Evolutionary conservation across 2,113 vertebrate species (phyloP).

Genomic region (Nematolebias whitei): DNA sequence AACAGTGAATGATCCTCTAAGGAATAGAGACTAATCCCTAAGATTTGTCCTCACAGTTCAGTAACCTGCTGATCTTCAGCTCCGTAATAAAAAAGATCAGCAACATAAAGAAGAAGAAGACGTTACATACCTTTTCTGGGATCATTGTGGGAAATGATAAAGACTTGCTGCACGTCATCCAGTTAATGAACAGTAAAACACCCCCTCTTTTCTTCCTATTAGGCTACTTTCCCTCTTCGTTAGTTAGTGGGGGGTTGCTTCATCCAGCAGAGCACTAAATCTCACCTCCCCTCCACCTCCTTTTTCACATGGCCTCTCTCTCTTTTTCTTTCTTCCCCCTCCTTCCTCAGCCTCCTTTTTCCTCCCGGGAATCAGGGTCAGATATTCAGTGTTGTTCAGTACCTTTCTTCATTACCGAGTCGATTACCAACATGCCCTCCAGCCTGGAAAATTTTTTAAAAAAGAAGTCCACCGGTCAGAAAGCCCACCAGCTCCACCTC

Average conservation of each 20-base stretch:
- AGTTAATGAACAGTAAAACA: slow-evolving; percentile 58
- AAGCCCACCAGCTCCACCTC: slow-evolving; percentile 14
- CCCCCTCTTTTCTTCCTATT: slow-evolving; percentile 66
- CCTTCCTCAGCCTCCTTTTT: slow-evolving; percentile 21
- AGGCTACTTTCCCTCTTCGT: slow-evolving; percentile 71
- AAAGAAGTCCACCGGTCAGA: slow-evolving; percentile 12
- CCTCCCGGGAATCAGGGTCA: slow-evolving; percentile 70
- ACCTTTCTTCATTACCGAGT: slow-evolving; percentile 76
- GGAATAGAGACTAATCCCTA: too few species aligned
- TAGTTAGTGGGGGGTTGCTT: slow-evolving; percentile 79
- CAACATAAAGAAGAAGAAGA: slow-evolving; percentile 8
- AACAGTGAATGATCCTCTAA: too few species aligned
- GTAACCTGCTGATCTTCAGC: slow-evolving; percentile 56
- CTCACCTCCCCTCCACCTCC: slow-evolving; percentile 69
- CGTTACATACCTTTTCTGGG: slow-evolving; percentile 67
- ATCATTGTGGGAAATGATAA: slow-evolving; percentile 66
- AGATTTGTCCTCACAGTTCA: not conserved
- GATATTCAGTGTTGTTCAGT: slow-evolving; percentile 73
- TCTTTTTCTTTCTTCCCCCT: slow-evolving; percentile 8
- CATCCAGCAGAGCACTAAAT: slow-evolving; percentile 78
- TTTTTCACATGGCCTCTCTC: slow-evolving; percentile 65
- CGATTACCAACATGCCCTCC: slow-evolving; percentile 70
- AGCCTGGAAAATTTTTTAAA: slow-evolving; percentile 32
- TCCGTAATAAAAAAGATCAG: slow-evolving; percentile 28
- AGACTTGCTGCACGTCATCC: slow-evolving; percentile 62